Evolutionary conservation across 2,113 vertebrate genomes (phyloP), one percentile per base, ranked within the genome.

Genomic region (Uropsilus gracilis): DNA sequence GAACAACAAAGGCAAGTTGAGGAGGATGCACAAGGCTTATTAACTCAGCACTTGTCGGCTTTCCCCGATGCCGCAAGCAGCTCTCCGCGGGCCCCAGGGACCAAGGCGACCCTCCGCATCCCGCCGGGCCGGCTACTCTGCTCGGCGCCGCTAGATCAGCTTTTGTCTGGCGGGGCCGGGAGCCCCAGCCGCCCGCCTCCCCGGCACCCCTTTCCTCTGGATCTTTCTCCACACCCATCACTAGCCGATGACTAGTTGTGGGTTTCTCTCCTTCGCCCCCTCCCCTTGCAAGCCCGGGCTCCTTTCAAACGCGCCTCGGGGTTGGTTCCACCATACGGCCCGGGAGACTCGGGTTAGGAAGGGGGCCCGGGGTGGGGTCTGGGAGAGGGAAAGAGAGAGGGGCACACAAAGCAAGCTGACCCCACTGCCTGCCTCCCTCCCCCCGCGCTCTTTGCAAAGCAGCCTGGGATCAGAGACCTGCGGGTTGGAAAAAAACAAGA

Each of bases 1-100:
- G 94, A 89, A 97, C 95, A 97, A 97, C 97, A 97, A 97, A 97
- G 97, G 96, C 97, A 95, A 97, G 96, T 95, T 92, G 92, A 86
- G 59, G 64, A 88, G 92, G 89, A 95, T 94, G 77, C 66, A 77
- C 68, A n/a, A 39, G 92, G 90, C 96, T 95, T 24, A 53, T 53
- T 39, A 73, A 76, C 93, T 94, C 92, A 42, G 95, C 96, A 71
- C 93, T 73, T 6, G 86, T 78, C 90, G 55, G 82, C 93, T 69
- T 82, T 37, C 57, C 76, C 61, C 14, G 90, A 63, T 91, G 82
- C 28, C 44, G 46, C 46, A 85, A 72, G 68, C 32, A 64, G 73
- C 89, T 81, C 53, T 61, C n/a, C 1, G 64, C 3, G 20, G 63
- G 61, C 81, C 80, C 55, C 30, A 6, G 50, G 66, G 50, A 72